These are phyloP conservation scores for Nemotelus pantherinus DNA, from an alignment of 2,888 invertebrate genomes.

Conservation along the genomic window DNA sequence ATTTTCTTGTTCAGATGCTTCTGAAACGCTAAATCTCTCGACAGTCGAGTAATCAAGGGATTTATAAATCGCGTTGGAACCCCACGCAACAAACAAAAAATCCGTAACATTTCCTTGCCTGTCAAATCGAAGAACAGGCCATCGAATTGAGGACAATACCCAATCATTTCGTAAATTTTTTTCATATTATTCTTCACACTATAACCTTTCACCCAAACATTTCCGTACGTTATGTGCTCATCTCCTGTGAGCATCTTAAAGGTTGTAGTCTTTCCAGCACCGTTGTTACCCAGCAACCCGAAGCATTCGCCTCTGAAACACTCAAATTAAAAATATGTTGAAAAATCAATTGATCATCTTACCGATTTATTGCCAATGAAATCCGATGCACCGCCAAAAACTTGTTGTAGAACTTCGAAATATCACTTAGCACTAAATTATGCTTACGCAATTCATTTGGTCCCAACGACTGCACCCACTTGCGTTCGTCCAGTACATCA, in stretches of 20 bases:
- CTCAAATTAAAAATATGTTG: neutral
- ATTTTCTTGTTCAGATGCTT: constrained; percentile 71
- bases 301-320: constrained; percentile 72
- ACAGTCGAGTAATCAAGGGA: constrained; percentile 64
- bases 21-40: constrained; percentile 68
- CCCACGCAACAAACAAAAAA: constrained; percentile 71
- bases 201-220: constrained; percentile 70
- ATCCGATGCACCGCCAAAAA: constrained; percentile 79
- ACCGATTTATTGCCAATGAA: constrained; percentile 63
- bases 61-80: constrained; percentile 59
- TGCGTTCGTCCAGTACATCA: constrained; percentile 69
- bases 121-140: constrained; percentile 73
- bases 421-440: constrained; percentile 67
- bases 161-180: constrained; percentile 68
- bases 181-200: constrained; percentile 66
- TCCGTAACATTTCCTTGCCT: constrained; percentile 71
- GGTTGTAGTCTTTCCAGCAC: constrained; percentile 83
- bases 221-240: constrained; percentile 73
- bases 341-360: constrained; percentile 2
- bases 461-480: constrained; percentile 65
- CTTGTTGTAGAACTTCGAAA: constrained; percentile 77
- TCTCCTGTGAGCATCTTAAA: constrained; percentile 87
- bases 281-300: constrained; percentile 79
- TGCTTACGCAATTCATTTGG: constrained; percentile 62
- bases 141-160: constrained; percentile 74